phyloP scores from a whole-genome alignment of 2,888 invertebrate species.

The Drosophila mercatorum region DNA sequence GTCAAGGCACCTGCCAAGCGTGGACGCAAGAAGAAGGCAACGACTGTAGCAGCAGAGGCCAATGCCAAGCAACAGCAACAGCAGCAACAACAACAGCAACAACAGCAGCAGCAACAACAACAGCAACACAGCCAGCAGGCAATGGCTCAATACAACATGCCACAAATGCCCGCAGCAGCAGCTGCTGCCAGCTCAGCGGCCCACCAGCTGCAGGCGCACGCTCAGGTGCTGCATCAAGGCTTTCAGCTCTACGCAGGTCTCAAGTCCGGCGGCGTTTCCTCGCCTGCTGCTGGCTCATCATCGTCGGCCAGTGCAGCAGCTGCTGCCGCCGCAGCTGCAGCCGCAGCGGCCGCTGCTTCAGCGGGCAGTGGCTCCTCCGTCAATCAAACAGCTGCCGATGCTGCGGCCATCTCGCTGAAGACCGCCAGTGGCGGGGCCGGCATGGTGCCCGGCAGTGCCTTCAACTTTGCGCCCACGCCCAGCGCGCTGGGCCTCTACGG shows the following conservation, averaged over 20 bases:
- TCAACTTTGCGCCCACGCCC: slow-evolving; percentile 91
- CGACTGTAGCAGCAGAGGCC: slow-evolving; percentile 77
- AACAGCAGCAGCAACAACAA: slow-evolving; percentile 45
- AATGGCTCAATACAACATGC: slow-evolving; percentile 71
- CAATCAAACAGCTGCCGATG: slow-evolving; percentile 71
- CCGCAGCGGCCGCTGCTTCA: slow-evolving; percentile 25
- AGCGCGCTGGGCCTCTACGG: slow-evolving; percentile 85
- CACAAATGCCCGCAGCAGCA: slow-evolving; percentile 65
- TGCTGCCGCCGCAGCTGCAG: slow-evolving; percentile 64
- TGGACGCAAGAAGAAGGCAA: slow-evolving; percentile 80
- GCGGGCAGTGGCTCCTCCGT: slow-evolving; percentile 12
- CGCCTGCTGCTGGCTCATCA: slow-evolving; percentile 58
- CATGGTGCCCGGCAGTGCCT: slow-evolving; percentile 93
- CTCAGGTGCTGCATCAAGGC: slow-evolving; percentile 84
- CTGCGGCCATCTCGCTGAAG: slow-evolving; percentile 87
- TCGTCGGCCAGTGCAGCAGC: slow-evolving; percentile 57
- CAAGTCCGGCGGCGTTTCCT: slow-evolving; percentile 84
- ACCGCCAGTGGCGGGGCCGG: slow-evolving; percentile 87
- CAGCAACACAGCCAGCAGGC: slow-evolving; percentile 63
- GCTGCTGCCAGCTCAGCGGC: slow-evolving; percentile 74
- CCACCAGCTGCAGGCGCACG: slow-evolving; percentile 78
- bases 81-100: slow-evolving; percentile 61
- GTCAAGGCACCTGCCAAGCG: slow-evolving; percentile 76
- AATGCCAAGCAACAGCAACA: slow-evolving; percentile 55
- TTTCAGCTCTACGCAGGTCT: slow-evolving; percentile 87